phyloP scores from a whole-genome alignment of 2,113 vertebrate species.

The Gymnorhina tibicen region DNA sequence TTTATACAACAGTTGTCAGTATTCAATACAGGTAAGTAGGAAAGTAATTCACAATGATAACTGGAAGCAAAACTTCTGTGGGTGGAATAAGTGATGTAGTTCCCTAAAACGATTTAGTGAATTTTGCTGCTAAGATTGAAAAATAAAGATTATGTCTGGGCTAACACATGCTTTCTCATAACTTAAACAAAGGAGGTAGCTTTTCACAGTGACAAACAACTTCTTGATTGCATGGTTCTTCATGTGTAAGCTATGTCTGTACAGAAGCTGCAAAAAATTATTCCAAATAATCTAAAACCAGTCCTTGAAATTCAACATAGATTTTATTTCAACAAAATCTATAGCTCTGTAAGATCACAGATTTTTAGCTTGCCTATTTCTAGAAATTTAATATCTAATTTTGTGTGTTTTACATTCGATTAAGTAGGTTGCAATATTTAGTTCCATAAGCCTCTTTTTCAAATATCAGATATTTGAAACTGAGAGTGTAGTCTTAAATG shows the following conservation, averaged over 20 bases:
- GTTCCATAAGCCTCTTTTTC: not conserved
- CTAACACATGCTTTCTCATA: not conserved
- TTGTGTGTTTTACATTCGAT: rapidly evolving
- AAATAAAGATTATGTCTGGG: not conserved
- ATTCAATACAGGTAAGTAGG: not conserved
- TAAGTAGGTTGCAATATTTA: not conserved
- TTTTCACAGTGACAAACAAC: not conserved
- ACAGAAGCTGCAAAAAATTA: not conserved
- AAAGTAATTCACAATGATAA: not conserved
- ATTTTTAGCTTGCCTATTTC: not conserved
- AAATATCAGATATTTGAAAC: not conserved
- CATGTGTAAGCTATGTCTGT: not conserved
- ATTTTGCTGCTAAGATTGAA: not conserved
- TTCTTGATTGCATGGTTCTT: not conserved
- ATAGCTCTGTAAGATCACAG: not conserved
- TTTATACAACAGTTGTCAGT: not conserved
- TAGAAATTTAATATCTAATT: not conserved
- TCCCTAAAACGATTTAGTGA: not conserved
- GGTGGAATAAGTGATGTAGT: not conserved
- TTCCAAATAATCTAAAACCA: not conserved
- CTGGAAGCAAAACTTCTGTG: not conserved
- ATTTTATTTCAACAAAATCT: not conserved
- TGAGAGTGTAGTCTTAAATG: not conserved
- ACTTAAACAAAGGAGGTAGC: not conserved
- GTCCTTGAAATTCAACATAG: not conserved